Conservation (phyloP, 2,797 vertebrate species). For the Pangasius sanitwongsei region DNA sequence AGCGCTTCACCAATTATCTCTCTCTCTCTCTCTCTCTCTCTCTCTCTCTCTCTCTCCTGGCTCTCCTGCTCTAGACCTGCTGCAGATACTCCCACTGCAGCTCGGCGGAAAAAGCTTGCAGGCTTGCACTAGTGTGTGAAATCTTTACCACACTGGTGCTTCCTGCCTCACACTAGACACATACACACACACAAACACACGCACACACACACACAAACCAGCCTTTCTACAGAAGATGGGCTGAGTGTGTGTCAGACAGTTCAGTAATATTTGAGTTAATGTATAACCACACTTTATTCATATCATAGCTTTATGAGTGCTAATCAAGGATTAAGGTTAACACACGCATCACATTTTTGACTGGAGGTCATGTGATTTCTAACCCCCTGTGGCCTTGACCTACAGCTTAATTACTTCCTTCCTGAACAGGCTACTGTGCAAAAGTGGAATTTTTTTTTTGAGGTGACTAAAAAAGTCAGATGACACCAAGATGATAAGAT, state of each 20-base stretch:
- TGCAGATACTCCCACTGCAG: constrained; percentile 53
- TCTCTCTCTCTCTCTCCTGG: neutral
- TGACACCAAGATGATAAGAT: neutral
- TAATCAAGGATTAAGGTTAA: constrained; percentile 3
- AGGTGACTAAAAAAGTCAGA: neutral
- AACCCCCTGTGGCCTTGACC: constrained; percentile 14
- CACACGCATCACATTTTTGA: neutral
- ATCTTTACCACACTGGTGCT: constrained; percentile 12
- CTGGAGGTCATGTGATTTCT: constrained; percentile 3
- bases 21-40: neutral
- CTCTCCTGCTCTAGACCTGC: constrained; percentile 35
- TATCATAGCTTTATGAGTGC: constrained; percentile 7
- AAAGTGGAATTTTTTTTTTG: neutral
- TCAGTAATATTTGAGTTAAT: constrained; percentile 3
- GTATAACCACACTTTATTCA: constrained; percentile 37
- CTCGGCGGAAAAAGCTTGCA: constrained; percentile 41
- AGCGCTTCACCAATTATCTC: constrained; percentile 20
- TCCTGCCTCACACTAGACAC: constrained; percentile 34
- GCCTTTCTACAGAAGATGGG: neutral
- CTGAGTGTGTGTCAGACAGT: neutral
- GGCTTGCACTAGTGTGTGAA: constrained; percentile 29
- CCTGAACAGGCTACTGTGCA: neutral
- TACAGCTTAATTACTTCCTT: constrained; percentile 5
- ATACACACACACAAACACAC: constrained; percentile 3
- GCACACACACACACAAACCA: neutral